Conservation (phyloP, 1,140 invertebrate genomes). For the Hetaerina americana region DNA sequence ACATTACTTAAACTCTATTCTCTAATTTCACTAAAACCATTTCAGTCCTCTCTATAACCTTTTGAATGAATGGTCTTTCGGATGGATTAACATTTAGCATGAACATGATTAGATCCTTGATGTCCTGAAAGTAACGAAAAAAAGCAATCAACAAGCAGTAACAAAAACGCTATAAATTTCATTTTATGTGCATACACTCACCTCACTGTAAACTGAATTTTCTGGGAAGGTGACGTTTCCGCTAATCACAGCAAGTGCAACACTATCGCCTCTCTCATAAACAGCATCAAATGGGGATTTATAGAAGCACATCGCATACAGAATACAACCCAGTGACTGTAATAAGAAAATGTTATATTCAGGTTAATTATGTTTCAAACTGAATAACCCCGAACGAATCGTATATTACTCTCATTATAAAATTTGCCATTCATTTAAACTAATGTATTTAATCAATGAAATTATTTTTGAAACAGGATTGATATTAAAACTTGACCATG, state of each 20-base stretch:
- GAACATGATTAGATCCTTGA: conserved; percentile 53
- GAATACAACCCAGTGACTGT: conserved; percentile 71
- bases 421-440: too few relatives aligned
- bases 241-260: conserved; percentile 71
- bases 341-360: too few relatives aligned
- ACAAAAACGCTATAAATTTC: not conserved
- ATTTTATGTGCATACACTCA: conserved; percentile 21
- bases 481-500: too few relatives aligned
- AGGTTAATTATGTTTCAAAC: too few relatives aligned
- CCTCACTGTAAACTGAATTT: conserved; percentile 48
- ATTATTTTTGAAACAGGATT: too few relatives aligned
- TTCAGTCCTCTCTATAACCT: conserved; percentile 38
- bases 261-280: conserved; percentile 74
- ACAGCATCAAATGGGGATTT: conserved; percentile 76
- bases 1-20: not conserved
- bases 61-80: conserved; percentile 60
- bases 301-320: conserved; percentile 75
- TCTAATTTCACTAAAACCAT: not conserved
- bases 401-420: too few relatives aligned
- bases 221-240: conserved; percentile 61
- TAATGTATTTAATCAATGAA: too few relatives aligned
- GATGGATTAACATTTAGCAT: conserved; percentile 61
- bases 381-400: not conserved
- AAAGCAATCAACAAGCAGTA: not conserved
- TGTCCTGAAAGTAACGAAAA: conserved; percentile 34